These are phyloP conservation scores for Amiota minor DNA, from an alignment of 2,888 invertebrate species.

Conservation along the genomic window DNA sequence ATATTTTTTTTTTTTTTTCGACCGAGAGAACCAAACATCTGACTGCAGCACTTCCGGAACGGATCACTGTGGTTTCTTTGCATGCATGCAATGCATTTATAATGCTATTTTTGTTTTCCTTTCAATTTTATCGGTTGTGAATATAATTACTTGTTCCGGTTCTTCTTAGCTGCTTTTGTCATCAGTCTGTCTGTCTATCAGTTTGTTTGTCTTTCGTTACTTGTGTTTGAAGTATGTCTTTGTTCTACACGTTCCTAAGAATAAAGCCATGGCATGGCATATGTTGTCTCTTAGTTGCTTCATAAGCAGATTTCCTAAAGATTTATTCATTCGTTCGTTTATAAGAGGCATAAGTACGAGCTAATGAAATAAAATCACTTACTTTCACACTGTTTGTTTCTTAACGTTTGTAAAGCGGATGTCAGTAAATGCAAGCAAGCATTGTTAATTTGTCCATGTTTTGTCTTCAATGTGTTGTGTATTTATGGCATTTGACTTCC, in stretches of 20 bases:
- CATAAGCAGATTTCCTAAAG: not conserved
- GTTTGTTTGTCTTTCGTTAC: not conserved
- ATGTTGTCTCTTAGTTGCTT: not conserved
- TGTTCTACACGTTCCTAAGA: not conserved
- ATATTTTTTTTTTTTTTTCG: not conserved
- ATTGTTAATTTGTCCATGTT: not conserved
- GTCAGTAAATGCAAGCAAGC: too few species aligned
- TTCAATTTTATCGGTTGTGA: slow-evolving; percentile 28
- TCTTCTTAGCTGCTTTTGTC: slow-evolving; percentile 42
- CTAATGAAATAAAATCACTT: too few species aligned
- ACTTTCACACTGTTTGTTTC: too few species aligned
- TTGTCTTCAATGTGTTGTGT: slow-evolving; percentile 8
- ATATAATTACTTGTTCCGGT: slow-evolving; percentile 70
- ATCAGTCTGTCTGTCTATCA: not conserved
- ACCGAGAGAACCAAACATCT: too few species aligned
- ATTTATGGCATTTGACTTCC: slow-evolving; percentile 21
- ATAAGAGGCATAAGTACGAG: too few species aligned
- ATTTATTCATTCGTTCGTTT: too few species aligned
- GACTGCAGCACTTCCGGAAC: slow-evolving; percentile 47
- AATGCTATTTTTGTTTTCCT: slow-evolving; percentile 1
- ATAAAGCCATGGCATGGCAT: not conserved
- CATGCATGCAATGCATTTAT: not conserved
- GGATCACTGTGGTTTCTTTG: slow-evolving; percentile 30
- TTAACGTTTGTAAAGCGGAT: too few species aligned
- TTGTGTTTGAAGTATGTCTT: not conserved